Conservation (phyloP, 2,797 vertebrate genomes). For the Oryzias dopingdopingensis region DNA sequence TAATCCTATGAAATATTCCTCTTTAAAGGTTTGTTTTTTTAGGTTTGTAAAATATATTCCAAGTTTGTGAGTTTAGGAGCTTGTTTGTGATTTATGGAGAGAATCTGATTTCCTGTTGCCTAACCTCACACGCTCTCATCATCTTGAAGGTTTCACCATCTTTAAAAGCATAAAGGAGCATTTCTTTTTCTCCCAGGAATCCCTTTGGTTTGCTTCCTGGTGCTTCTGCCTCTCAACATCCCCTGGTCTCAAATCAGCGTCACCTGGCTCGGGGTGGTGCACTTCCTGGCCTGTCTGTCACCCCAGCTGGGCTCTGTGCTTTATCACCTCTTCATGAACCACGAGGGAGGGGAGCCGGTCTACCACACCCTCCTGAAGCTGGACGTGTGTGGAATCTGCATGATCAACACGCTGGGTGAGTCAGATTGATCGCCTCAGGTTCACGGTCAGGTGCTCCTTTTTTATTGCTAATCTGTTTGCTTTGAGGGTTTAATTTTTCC, state of each 20-base stretch:
- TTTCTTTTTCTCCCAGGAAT: slow-evolving; percentile 64
- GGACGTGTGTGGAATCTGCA: slow-evolving; percentile 93
- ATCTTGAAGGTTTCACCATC: too few relatives aligned
- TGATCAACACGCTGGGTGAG: slow-evolving; percentile 90
- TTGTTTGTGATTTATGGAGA: background rate
- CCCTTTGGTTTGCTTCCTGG: slow-evolving; percentile 87
- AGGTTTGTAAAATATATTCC: too few relatives aligned
- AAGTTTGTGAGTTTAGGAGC: too few relatives aligned
- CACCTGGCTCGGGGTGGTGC: slow-evolving; percentile 88
- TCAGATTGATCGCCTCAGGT: background rate
- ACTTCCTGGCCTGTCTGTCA: slow-evolving; percentile 89
- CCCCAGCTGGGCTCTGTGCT: slow-evolving; percentile 90
- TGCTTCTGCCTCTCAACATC: slow-evolving; percentile 88
- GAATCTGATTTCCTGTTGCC: background rate
- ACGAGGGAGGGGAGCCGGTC: slow-evolving; percentile 86
- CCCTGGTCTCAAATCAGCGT: slow-evolving; percentile 89
- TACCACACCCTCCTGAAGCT: slow-evolving; percentile 90
- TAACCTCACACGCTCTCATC: too few relatives aligned
- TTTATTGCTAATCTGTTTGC: slow-evolving; percentile 26
- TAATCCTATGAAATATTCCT: too few relatives aligned
- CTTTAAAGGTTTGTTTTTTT: too few relatives aligned
- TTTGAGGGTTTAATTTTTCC: slow-evolving; percentile 20
- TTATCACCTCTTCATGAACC: slow-evolving; percentile 97
- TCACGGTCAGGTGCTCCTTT: background rate
- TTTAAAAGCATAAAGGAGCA: too few relatives aligned